Conservation (phyloP, 2,888 invertebrate species). For the Laspeyria flexula region DNA sequence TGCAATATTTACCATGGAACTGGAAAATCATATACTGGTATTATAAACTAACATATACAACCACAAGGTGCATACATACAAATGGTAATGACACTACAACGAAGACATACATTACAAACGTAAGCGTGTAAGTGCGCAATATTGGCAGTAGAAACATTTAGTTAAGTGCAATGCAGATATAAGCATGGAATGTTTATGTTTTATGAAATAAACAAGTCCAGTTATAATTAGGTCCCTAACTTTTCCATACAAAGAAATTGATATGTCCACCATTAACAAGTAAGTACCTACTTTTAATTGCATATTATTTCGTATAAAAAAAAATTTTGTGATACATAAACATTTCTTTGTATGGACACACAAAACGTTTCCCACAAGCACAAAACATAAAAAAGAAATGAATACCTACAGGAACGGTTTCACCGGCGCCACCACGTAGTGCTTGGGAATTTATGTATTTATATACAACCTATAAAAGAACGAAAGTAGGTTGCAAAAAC, state of each 20-base stretch:
- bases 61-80: constrained; percentile 23
- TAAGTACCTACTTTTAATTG: too few relatives aligned
- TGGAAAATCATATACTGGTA: too few relatives aligned
- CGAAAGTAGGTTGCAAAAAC: constrained; percentile 84
- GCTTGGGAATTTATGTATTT: constrained; percentile 83
- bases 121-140: constrained; percentile 37
- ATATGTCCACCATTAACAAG: too few relatives aligned
- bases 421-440: constrained; percentile 82
- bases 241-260: not conserved
- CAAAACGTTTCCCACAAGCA: constrained; percentile 20
- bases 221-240: constrained; percentile 8
- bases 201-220: constrained; percentile 14
- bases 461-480: constrained; percentile 88
- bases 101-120: constrained; percentile 24
- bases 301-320: too few relatives aligned
- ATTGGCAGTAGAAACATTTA: not conserved
- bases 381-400: constrained; percentile 60
- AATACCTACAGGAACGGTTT: constrained; percentile 91
- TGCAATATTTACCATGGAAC: too few relatives aligned
- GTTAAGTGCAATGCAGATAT: constrained; percentile 29
- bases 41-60: not conserved
- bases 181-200: constrained; percentile 38
- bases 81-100: not conserved
- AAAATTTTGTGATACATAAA: constrained; percentile 11
- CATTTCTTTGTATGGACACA: constrained; percentile 21